These are phyloP conservation scores for Puffinus mauretanicus DNA, from an alignment of 2,113 vertebrate species.

Conservation along the genomic window DNA sequence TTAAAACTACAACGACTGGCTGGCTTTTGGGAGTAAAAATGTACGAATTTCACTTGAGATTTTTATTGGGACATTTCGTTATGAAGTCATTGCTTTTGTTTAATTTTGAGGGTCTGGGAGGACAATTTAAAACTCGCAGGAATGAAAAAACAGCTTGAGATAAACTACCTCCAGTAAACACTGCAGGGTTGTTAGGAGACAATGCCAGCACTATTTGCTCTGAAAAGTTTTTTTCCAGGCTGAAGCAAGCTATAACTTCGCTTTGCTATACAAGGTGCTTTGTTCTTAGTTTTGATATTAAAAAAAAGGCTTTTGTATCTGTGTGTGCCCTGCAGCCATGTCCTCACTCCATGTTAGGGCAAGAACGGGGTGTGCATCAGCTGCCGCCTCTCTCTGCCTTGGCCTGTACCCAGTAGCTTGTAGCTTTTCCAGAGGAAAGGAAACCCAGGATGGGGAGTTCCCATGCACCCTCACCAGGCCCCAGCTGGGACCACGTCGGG, in stretches of 20 bases:
- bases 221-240: background rate
- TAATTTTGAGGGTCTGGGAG: background rate
- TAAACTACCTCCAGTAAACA: conserved; percentile 12
- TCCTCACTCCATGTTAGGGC: conserved; percentile 60
- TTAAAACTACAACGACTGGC: background rate
- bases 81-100: background rate
- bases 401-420: conserved; percentile 19
- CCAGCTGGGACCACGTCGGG: background rate
- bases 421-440: background rate
- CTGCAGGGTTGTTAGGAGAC: background rate
- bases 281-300: conserved; percentile 4
- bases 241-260: background rate
- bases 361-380: background rate
- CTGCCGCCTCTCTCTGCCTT: conserved; percentile 27
- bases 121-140: background rate
- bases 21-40: background rate
- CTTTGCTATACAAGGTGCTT: conserved; percentile 51
- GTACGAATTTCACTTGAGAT: background rate
- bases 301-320: conserved; percentile 16
- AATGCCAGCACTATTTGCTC: background rate
- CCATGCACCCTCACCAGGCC: background rate
- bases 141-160: conserved; percentile 13
- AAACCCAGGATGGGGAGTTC: background rate
- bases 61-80: background rate
- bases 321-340: background rate